Evolutionary conservation across 2,113 vertebrate genomes (phyloP).

Genomic region (Athene noctua): DNA sequence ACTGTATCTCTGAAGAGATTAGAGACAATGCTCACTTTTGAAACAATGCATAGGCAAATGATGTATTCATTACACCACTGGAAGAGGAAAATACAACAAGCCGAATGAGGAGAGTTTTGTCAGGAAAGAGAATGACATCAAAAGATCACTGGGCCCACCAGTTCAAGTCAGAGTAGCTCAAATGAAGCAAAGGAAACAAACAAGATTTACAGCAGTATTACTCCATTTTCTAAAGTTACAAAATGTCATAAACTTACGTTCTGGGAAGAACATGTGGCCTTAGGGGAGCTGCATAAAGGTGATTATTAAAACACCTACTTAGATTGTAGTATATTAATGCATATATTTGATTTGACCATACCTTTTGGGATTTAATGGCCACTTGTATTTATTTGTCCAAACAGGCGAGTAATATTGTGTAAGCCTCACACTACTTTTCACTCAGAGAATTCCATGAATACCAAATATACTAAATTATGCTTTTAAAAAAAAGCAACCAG

Average conservation of each 20-base stretch:
- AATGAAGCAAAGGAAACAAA: not conserved
- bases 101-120: not conserved
- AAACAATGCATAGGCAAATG: slow-evolving; percentile 26
- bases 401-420: not conserved
- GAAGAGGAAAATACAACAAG: not conserved
- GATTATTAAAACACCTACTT: not conserved
- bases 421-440: not conserved
- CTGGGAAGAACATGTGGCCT: not conserved
- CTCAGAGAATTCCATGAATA: not conserved
- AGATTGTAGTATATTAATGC: not conserved
- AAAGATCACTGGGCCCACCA: not conserved
- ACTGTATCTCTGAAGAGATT: slow-evolving; percentile 1
- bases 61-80: not conserved
- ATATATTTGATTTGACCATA: not conserved
- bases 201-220: not conserved
- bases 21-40: slow-evolving; percentile 22
- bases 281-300: not conserved
- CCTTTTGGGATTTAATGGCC: not conserved
- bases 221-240: not conserved
- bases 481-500: not conserved
- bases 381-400: not conserved
- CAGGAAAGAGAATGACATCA: not conserved
- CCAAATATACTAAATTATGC: not conserved
- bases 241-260: not conserved
- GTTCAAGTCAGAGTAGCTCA: not conserved